Evolutionary conservation across 2,797 vertebrate species (phyloP).

Genomic region (Rhyacichthys aspro): DNA sequence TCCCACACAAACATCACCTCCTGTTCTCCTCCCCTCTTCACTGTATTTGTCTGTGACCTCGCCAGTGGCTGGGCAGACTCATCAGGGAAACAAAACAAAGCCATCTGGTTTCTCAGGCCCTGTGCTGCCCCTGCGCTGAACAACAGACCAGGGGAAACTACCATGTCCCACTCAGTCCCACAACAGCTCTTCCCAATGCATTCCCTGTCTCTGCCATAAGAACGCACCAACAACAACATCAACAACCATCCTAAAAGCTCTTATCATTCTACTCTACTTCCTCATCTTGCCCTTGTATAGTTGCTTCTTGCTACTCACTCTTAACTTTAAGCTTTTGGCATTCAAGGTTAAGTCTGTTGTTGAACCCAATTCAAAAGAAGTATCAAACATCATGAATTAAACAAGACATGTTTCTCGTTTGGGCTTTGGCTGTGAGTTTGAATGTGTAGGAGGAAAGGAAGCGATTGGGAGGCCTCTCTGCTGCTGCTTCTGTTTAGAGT

Average conservation of each 20-base stretch:
- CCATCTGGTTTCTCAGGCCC: conserved; percentile 90
- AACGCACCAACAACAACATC: conserved; percentile 20
- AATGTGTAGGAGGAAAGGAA: conserved; percentile 39
- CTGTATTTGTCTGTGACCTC: conserved; percentile 73
- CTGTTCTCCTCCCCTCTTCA: conserved; percentile 31
- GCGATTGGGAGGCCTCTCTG: conserved; percentile 31
- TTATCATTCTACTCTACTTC: not conserved
- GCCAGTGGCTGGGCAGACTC: conserved; percentile 67
- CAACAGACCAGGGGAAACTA: conserved; percentile 74
- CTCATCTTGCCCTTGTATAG: not conserved
- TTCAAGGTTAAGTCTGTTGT: conserved; percentile 23
- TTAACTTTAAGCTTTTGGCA: conserved; percentile 22
- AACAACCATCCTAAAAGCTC: not conserved
- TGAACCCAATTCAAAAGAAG: conserved; percentile 16
- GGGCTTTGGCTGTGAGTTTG: conserved; percentile 39
- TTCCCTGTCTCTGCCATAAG: conserved; percentile 28
- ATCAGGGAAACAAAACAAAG: conserved; percentile 82
- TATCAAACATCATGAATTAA: conserved; percentile 31
- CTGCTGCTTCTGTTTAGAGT: conserved; percentile 50
- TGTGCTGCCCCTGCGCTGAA: conserved; percentile 65
- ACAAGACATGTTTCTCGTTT: conserved; percentile 24
- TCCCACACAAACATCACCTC: conserved; percentile 61
- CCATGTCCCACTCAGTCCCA: conserved; percentile 54
- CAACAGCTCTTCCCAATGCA: conserved; percentile 34
- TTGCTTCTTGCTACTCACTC: conserved; percentile 9